Base-by-base conservation (phyloP, 2,797 vertebrate species). In the Arctocebus calabarensis region DNA sequence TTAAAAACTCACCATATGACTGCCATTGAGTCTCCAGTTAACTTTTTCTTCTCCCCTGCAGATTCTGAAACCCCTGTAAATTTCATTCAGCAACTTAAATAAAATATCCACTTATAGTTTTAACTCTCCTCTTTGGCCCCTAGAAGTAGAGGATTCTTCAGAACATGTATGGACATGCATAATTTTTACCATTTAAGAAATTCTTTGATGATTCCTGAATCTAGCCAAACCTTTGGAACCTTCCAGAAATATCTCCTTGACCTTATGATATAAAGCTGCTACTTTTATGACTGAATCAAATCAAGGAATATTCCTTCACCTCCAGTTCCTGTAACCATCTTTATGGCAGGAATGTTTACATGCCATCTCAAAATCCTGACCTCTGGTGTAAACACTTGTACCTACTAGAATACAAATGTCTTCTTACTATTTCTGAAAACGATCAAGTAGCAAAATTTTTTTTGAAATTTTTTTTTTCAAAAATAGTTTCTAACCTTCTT, bases 341-440 rank as follows among this genome's bases (percentile, higher is more conserved):
- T 64, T 89, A 55, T 22, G 37, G 84, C 87, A 88, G 87, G 55
- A 74, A 59, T 64, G 32, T 81, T 85, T 91, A 40, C 48, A 81
- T 88, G 2, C 34, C 34, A 17, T 86, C 57, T 90, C 55, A 79
- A 93, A 94, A 70, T 89, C 55, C 79, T 90, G 79, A 73, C 37
- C 43, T 84, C 55, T 86, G 59, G 2, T 45, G 27, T 61, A 84
- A 55, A 85, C 20, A 29, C 43, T 61, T 55, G 11, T 11, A 61
- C 27, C 14, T 45, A 37, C 62, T 75, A 37, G 55, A 85, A 91
- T 84, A 79, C 11, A 74, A 29, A 37, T 57, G 10, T 78, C 78
- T 88, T 52, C 3, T 62, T 87, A 22, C 6, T 74, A 62, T 90
- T 95, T 96, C 78, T 86, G 64, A 66, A 32, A 82, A 95, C 94